Evolutionary conservation across 2,888 invertebrate species (phyloP).

Genomic region (Sylvicola cinctus): DNA sequence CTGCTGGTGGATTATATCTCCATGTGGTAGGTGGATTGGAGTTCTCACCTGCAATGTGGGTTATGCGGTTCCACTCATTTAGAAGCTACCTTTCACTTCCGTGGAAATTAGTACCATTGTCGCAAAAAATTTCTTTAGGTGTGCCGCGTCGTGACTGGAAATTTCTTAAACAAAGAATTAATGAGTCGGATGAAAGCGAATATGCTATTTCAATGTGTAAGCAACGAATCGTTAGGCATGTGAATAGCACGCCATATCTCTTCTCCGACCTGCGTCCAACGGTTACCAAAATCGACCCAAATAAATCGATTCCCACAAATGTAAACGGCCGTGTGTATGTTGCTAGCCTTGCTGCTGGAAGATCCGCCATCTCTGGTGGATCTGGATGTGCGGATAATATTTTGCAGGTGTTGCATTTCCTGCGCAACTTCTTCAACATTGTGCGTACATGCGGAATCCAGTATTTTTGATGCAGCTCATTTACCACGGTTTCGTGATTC

Average conservation of each 20-base stretch:
- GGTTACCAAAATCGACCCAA: slow-evolving; percentile 1
- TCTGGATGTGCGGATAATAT: slow-evolving; percentile 5
- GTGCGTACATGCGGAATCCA: slow-evolving; percentile 6
- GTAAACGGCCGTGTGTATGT: no score
- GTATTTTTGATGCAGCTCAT: slow-evolving; percentile 6
- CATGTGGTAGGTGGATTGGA: neutral
- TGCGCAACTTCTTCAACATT: slow-evolving; percentile 3
- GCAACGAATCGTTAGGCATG: slow-evolving; percentile 7
- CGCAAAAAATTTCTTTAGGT: slow-evolving; percentile 6
- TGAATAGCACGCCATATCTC: slow-evolving; percentile 7
- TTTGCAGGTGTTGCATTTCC: slow-evolving; percentile 5
- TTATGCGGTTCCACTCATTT: neutral
- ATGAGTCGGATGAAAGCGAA: slow-evolving; percentile 9
- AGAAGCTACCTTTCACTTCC: slow-evolving; percentile 5
- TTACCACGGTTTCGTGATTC: slow-evolving; percentile 5
- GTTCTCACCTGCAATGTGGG: neutral
- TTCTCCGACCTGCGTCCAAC: slow-evolving; percentile 1
- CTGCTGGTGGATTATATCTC: slow-evolving; percentile 2
- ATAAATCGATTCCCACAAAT: no score
- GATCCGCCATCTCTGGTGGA: slow-evolving; percentile 5
- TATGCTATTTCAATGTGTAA: slow-evolving; percentile 9
- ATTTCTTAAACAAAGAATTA: slow-evolving; percentile 6
- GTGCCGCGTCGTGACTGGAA: slow-evolving; percentile 6
- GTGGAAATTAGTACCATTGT: slow-evolving; percentile 9
- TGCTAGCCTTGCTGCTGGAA: slow-evolving; percentile 3